Base-by-base conservation (phyloP, 2,113 vertebrate genomes). In the Rhea pennata region DNA sequence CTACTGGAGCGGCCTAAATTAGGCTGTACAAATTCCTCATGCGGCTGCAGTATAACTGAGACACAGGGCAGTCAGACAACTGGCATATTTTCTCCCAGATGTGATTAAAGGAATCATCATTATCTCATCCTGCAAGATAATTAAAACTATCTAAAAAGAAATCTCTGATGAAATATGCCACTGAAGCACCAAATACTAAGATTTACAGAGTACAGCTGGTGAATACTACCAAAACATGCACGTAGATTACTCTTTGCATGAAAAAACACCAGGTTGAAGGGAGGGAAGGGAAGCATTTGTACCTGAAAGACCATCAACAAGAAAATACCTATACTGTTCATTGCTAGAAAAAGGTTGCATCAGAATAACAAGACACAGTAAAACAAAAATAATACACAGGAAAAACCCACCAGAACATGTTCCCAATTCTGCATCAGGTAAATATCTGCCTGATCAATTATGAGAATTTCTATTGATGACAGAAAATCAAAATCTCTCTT, bases 381-480 rank as follows among this genome's bases (percentile, higher is more conserved):
- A 15, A 53, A 20, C 42, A 67, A n/a, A 90, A 87, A 66, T 21
- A 80, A 74, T 1, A 66, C 8, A 51, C 2, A n/a, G 2, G 39
- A 6, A 69, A 83, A 85, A 77, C 97, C 92, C 96, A 99, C 99
- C 99, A 99, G 95, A 61, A 99, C 94, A 2, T 99, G 99, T 65
- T 99, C 99, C 99, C 99, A 99, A 85, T 99, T 99, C 98, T 99
- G 99, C 99, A 99, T 99, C 92, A 99, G 98, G 92, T 99, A 99
- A 71, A 99, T 96, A n/a, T 99, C 99, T 7, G 98, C 98, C 96
- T 99, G 99, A 93, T 99, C 99, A 76, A 99, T 97, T 76, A 99
- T 96, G 76, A 99, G 98, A 70, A 99, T 92, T 97, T 99, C 99
- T n/a, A 99, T 88, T 11, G 99, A 99, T 3, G 99, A 99, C 8